Evolutionary conservation across 1,140 invertebrate species (phyloP).

Genomic region (Eriocheir sinensis): DNA sequence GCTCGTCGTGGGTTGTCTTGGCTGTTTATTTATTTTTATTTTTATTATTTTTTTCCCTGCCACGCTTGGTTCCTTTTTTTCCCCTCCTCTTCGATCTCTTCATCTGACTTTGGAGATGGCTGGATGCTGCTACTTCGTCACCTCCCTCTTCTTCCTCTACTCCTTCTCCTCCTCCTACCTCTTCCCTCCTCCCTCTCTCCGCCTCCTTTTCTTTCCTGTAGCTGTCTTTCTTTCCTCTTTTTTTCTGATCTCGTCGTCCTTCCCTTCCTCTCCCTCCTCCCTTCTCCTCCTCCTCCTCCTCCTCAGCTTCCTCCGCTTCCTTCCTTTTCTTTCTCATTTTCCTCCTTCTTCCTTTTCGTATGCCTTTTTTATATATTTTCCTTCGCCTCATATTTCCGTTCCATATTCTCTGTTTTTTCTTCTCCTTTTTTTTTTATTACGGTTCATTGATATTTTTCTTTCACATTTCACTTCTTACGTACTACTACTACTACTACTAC

Average conservation of each 20-base stretch:
- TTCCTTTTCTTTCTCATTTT: neutral
- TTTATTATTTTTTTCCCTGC: neutral
- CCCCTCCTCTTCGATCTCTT: slow-evolving; percentile 23
- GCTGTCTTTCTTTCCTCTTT: neutral
- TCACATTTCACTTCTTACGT: no score
- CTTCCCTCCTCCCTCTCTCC: neutral
- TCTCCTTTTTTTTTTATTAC: no score
- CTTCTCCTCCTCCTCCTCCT: neutral
- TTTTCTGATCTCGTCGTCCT: neutral
- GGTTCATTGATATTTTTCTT: no score
- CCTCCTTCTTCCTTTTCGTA: neutral
- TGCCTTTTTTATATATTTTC: neutral
- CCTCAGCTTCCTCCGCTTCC: neutral
- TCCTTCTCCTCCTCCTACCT: neutral
- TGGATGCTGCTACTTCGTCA: slow-evolving; percentile 2
- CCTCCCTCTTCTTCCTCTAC: neutral
- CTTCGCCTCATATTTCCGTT: no score
- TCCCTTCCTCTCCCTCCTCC: neutral
- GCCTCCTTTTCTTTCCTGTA: neutral
- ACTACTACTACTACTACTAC: neutral
- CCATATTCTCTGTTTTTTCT: no score
- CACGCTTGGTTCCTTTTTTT: neutral
- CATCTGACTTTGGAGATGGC: slow-evolving; percentile 1
- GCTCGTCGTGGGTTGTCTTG: neutral
- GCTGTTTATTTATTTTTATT: neutral